Base-by-base conservation (phyloP, 2,888 invertebrate species). In the Aspidiotus destructor region DNA sequence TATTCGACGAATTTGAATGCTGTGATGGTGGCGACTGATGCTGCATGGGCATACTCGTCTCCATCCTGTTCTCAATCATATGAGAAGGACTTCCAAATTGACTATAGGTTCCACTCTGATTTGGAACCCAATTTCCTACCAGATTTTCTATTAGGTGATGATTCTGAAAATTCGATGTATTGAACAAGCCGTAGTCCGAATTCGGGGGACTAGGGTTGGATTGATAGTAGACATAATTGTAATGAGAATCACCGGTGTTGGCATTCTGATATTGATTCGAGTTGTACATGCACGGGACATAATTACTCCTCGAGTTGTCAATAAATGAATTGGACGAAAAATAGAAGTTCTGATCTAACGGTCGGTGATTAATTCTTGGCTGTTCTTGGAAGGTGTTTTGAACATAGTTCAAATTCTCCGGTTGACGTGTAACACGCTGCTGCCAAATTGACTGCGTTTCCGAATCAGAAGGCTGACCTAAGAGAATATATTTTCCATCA, bases 41-140 rank as follows among this genome's bases (percentile, higher is more conserved):
- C 48, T 75, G 74, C 44, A 76, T 67, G 60, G 67, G 28, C 17
- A 44, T 15, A 60, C 44, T 65, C n/a, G 65, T 42, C n/a, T 65
- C 65, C 48, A 16, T 41, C 17, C 65, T 16, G 40, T 44, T 65
- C n/a, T 65, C 65, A 41, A 65, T n/a, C 11, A 58, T 58, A 13
- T 60, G 65, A 41, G 65, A 48, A 57, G 57, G 63, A 64, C 72
- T 72, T 41, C 87, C 87, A 77, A 87, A 87, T 0, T 87, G 88
- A 68, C 85, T 86, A 74, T 87, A 88, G 9, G 86, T 87, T 15
- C 87, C 87, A 67, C 82, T 84, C 44, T 84, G 84, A 75, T 85
- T 86, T 7, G 87, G 86, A 48, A 83, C 83, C 83, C 86, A 85
- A 75, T 87, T 87, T 10, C 86, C 86, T 65, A 86, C 81, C 57